Percentiles rank a stretch among this genome's conserved stretches.
phyloP scores from a whole-genome alignment of 1,140 invertebrate species.

The Formica selysi region DNA sequence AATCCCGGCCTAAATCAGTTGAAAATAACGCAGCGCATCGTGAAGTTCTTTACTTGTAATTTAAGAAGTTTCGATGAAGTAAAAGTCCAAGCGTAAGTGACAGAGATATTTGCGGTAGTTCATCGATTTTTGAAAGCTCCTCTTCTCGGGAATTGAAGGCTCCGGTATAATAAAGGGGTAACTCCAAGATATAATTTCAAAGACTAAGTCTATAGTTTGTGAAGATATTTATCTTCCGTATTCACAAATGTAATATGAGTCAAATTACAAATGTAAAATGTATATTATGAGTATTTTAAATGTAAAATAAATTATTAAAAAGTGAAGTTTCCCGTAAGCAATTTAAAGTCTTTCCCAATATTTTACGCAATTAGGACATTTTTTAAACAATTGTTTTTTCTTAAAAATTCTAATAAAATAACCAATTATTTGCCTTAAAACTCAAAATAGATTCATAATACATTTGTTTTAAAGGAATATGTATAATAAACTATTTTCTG shows the following conservation, averaged over 20 bases:
- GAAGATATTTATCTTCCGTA: background rate
- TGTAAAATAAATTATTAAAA: slow-evolving; percentile 9
- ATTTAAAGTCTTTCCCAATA: background rate
- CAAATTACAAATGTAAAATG: too few species aligned
- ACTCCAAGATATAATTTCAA: slow-evolving; percentile 8
- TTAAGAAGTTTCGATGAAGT: background rate
- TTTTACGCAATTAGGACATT: background rate
- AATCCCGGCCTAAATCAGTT: slow-evolving; percentile 67
- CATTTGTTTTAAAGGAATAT: background rate
- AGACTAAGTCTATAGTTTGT: background rate
- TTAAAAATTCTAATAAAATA: background rate
- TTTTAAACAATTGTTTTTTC: background rate
- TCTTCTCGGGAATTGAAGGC: background rate
- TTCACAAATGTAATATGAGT: background rate
- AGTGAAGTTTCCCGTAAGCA: background rate
- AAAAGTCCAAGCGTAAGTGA: background rate
- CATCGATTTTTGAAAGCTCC: slow-evolving; percentile 30
- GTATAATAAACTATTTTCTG: background rate
- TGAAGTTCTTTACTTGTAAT: background rate
- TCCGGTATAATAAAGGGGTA: background rate
- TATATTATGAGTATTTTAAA: background rate
- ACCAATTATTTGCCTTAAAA: background rate
- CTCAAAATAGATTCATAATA: background rate
- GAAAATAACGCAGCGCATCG: slow-evolving; percentile 40
- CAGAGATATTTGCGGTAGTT: slow-evolving; percentile 14